Evolutionary conservation across 2,113 vertebrate species (phyloP).

Genomic region (Meriones unguiculatus): DNA sequence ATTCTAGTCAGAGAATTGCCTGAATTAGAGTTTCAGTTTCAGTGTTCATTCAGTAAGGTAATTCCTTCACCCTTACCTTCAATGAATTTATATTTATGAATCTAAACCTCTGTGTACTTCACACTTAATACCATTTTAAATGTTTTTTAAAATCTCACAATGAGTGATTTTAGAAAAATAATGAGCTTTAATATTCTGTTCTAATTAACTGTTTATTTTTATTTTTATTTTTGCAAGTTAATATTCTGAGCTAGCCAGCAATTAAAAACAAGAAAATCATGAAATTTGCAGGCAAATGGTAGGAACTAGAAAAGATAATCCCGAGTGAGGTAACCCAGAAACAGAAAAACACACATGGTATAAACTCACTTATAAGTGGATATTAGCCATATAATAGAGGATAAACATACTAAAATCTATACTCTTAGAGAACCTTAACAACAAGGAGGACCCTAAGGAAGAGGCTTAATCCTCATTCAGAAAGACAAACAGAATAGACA

Average conservation of each 20-base stretch:
- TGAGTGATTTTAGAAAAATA: background rate
- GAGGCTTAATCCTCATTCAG: too few species aligned
- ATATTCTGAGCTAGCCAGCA: background rate
- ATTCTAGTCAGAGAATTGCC: background rate
- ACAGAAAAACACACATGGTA: too few species aligned
- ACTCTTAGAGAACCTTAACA: too few species aligned
- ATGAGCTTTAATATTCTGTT: constrained; percentile 36
- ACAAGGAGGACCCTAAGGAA: too few species aligned
- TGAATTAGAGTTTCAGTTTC: background rate
- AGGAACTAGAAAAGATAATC: too few species aligned
- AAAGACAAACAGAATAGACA: too few species aligned
- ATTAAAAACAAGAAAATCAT: too few species aligned
- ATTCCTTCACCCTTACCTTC: background rate
- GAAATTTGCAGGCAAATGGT: too few species aligned
- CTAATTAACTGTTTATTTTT: background rate
- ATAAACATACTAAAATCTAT: too few species aligned
- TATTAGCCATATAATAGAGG: too few species aligned
- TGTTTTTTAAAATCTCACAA: constrained; percentile 28
- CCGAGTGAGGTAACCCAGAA: too few species aligned
- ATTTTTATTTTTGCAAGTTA: constrained; percentile 47
- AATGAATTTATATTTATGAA: constrained; percentile 30
- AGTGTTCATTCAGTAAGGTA: background rate
- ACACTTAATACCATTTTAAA: constrained; percentile 28
- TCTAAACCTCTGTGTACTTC: background rate
- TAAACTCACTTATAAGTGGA: too few species aligned